phyloP scores from a whole-genome alignment of 2,797 vertebrate species.

The Tiaroga cobitis region DNA sequence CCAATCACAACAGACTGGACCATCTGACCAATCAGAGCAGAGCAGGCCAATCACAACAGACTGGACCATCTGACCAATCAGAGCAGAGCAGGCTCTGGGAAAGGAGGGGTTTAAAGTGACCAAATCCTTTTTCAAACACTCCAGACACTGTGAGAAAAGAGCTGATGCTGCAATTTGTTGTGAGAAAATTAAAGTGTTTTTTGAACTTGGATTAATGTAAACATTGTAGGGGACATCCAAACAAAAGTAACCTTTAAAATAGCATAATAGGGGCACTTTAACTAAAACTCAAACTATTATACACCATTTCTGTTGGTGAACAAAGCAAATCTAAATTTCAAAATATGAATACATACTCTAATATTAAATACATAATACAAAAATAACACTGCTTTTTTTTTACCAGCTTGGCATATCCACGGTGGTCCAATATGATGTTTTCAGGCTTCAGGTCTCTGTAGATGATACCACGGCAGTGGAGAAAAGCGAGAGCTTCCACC shows the following conservation, averaged over 20 bases:
- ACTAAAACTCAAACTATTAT: not conserved
- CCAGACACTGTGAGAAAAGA: not conserved
- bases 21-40: not conserved
- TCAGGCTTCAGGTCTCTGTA: constrained; percentile 99
- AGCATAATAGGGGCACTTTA: not conserved
- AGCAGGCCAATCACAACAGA: too few species aligned
- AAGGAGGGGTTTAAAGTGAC: not conserved
- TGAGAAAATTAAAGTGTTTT: not conserved
- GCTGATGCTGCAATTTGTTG: not conserved
- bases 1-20: too few species aligned
- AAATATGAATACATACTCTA: not conserved
- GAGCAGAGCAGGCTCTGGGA: not conserved
- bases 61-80: not conserved
- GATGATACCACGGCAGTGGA: constrained; percentile 99
- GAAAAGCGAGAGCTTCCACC: constrained; percentile 96
- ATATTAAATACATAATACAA: not conserved
- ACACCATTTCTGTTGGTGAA: not conserved
- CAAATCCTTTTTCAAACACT: not conserved
- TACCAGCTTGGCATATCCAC: constrained; percentile 98
- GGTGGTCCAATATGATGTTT: constrained; percentile 98
- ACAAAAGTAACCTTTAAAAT: not conserved
- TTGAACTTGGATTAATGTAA: not conserved
- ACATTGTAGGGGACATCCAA: not conserved
- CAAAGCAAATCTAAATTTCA: not conserved
- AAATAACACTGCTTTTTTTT: constrained; percentile 60